Conservation (phyloP, 1,140 invertebrate species). For the Halesus radiatus region DNA sequence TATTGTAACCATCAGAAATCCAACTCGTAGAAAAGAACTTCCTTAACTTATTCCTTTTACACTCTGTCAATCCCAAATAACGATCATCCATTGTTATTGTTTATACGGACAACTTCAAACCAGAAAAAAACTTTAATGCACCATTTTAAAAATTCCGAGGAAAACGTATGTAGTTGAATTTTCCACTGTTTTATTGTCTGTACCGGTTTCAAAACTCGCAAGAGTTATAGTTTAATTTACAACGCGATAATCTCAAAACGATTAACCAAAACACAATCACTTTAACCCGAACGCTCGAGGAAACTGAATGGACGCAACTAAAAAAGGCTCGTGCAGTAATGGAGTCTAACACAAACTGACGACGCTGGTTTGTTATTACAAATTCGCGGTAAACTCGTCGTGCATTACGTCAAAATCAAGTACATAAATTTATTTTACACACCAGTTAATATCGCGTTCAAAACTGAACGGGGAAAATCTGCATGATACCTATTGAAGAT, state of each 20-base stretch:
- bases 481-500: background rate
- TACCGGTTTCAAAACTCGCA: background rate
- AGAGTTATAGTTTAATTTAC: background rate
- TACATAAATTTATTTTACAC: conserved; percentile 9
- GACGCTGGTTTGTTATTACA: conserved; percentile 10
- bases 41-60: conserved; percentile 24
- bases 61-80: conserved; percentile 34
- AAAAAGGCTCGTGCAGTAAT: conserved; percentile 19
- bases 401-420: conserved; percentile 25
- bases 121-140: background rate
- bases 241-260: background rate
- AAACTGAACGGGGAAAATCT: background rate
- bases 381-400: conserved; percentile 23
- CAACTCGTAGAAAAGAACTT: conserved; percentile 37
- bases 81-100: conserved; percentile 23
- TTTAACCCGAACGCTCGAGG: background rate
- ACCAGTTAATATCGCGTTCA: conserved; percentile 12
- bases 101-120: background rate
- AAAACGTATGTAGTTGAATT: background rate
- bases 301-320: conserved; percentile 3
- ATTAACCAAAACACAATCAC: conserved; percentile 29
- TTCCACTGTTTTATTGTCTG: background rate
- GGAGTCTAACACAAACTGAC: conserved; percentile 13
- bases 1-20: conserved; percentile 37
- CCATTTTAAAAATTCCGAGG: too few relatives aligned